Conservation (phyloP, 2,888 invertebrate species). For the Tenthredo livida region DNA sequence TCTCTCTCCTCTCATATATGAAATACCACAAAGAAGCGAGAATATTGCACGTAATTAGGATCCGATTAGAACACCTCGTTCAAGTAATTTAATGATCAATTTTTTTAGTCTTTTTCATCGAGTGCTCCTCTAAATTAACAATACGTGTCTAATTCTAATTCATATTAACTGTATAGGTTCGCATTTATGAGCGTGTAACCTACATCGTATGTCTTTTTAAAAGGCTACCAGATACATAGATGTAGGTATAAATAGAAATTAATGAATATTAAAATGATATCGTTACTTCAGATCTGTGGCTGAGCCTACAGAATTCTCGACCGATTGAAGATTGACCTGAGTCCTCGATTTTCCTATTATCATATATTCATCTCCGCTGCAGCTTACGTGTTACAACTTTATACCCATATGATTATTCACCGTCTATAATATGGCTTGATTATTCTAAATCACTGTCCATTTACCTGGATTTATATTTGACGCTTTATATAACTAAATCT, state of each 20-base stretch:
- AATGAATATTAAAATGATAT: not conserved
- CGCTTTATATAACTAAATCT: not conserved
- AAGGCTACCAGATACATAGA: not conserved
- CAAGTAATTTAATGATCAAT: constrained; percentile 13
- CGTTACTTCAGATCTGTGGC: not conserved
- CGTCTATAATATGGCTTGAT: not conserved
- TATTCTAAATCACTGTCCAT: not conserved
- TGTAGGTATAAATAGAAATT: not conserved
- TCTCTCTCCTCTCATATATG: constrained; percentile 53
- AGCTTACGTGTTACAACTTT: not conserved
- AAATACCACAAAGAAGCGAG: constrained; percentile 13
- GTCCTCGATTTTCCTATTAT: not conserved
- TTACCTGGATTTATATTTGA: not conserved
- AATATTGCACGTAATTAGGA: constrained; percentile 58
- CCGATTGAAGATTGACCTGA: not conserved
- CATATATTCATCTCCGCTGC: not conserved
- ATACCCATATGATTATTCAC: not conserved
- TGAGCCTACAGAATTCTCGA: not conserved
- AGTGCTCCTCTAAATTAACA: not conserved
- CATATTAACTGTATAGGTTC: not conserved
- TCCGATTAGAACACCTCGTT: constrained; percentile 46
- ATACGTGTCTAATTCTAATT: not conserved
- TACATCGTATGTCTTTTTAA: not conserved
- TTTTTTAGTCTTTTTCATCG: not conserved
- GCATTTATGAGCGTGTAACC: not conserved